Evolutionary conservation across 1,140 invertebrate species (phyloP), one percentile per base, ranked within the genome.

Genomic region (Leptinotarsa defecta): DNA sequence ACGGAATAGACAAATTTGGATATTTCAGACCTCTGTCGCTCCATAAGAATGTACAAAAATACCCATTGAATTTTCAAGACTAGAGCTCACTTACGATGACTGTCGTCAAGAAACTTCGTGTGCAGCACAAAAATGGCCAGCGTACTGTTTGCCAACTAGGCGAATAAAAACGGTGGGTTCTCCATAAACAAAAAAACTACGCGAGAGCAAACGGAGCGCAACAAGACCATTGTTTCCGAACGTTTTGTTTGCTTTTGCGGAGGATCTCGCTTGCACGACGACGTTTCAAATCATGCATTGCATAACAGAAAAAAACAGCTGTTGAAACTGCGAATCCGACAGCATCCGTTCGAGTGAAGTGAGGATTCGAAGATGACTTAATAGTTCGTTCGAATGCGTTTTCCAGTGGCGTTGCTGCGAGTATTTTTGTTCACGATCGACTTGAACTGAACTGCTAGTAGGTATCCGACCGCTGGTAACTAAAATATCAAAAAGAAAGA

Each of bases 261-360:
- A 75, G 74, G 24, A 72, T 64, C 64, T 69, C 64, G 34, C 34
- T 43, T 43, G 34, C 67, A 48, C 62, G 62, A 72, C 74, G 74
- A 68, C 52, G 65, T 71, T 74, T 73, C 63, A 76, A 73, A 76
- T 76, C 74, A 76, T 72, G 74, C 74, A 76, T 76, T 76, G 69
- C 74, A 72, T 72, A 76, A 76, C 57, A 69, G 67, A 76, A 76
- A 76, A 72, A 72, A 72, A 72, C 24, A 62, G 3, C 52, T 62
- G 52, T 72, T 72, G 49, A 62, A 72, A 62, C 70, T 72, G 43
- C 70, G 52, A 61, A 34, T 72, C 68, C 19, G 57, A 34, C 70
- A 62, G 70, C 70, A 69, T 69, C 70, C 68, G 43, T 48, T 69
- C 68, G n/a, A 52, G 62, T 62, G 43, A 72, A 72, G 70, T 62